Percentiles rank a stretch among this genome's conserved stretches.
phyloP scores from a whole-genome alignment of 2,797 vertebrate species.

The Sebastes trivittatus region DNA sequence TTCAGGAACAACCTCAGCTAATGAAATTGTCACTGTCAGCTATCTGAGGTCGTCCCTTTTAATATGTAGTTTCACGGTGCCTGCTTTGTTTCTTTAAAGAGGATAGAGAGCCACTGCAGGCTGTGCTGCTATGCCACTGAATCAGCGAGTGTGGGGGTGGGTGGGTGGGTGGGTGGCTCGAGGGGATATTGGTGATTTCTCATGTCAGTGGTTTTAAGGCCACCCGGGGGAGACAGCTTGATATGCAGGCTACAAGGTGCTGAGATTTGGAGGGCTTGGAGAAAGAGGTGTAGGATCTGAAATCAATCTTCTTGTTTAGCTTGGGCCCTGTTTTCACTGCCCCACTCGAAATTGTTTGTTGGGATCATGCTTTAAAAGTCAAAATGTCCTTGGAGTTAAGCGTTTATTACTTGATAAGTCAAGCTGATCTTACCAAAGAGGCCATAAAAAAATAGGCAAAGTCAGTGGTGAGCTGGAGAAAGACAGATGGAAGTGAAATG shows the following conservation, averaged over 20 bases:
- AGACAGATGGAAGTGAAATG: not conserved
- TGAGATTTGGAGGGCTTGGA: slow-evolving; percentile 36
- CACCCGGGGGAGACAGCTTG: slow-evolving; percentile 50
- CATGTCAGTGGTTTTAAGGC: slow-evolving; percentile 71
- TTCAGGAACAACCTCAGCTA: slow-evolving; percentile 48
- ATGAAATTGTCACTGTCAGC: slow-evolving; percentile 56
- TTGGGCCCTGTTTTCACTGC: slow-evolving; percentile 1
- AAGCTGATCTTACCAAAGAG: slow-evolving; percentile 3
- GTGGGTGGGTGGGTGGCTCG: not conserved
- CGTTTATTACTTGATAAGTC: slow-evolving; percentile 22
- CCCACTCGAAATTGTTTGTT: slow-evolving; percentile 34
- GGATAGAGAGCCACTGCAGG: slow-evolving; percentile 17
- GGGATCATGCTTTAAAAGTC: slow-evolving; percentile 14
- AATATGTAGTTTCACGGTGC: slow-evolving; percentile 55
- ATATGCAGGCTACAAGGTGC: slow-evolving; percentile 48
- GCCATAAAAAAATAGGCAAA: not conserved
- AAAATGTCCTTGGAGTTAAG: slow-evolving; percentile 13
- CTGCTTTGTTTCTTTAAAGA: slow-evolving; percentile 64
- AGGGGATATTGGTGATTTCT: slow-evolving; percentile 65
- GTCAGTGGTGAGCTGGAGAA: not conserved
- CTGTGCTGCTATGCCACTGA: slow-evolving; percentile 22
- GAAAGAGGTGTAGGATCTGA: slow-evolving; percentile 22
- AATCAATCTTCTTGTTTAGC: slow-evolving; percentile 51
- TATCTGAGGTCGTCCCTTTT: slow-evolving; percentile 48
- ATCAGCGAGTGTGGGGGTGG: slow-evolving; percentile 6